Evolutionary conservation across 2,113 vertebrate genomes (phyloP).

Genomic region (Platysteira castanea): DNA sequence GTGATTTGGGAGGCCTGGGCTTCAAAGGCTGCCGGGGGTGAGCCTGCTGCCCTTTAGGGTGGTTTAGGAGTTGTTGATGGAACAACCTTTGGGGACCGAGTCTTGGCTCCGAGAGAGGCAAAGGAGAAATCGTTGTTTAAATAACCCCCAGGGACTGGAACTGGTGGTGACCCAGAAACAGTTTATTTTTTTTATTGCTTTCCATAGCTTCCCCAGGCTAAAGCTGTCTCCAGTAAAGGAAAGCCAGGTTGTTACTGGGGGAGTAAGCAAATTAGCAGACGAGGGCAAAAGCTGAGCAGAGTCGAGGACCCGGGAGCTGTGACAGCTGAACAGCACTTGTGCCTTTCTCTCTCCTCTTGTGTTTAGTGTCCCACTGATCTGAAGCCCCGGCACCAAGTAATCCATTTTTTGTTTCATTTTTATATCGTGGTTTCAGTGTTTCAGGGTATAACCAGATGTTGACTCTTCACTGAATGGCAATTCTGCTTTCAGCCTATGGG

Average conservation of each 20-base stretch:
- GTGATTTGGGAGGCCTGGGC: not conserved
- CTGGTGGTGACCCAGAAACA: conserved; percentile 72
- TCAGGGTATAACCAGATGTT: not conserved
- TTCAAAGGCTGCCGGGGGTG: not conserved
- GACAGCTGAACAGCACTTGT: not conserved
- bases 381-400: not conserved
- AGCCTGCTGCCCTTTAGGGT: conserved; percentile 7
- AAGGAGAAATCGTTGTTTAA: conserved; percentile 67
- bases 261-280: not conserved
- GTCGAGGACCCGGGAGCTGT: not conserved
- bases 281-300: not conserved
- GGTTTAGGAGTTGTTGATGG: conserved; percentile 65
- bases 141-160: conserved; percentile 37
- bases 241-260: conserved; percentile 15
- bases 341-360: not conserved
- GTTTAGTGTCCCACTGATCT: not conserved
- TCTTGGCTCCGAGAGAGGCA: conserved; percentile 28
- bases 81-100: conserved; percentile 61
- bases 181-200: conserved; percentile 68
- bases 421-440: not conserved
- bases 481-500: not conserved
- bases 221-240: conserved; percentile 8
- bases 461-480: not conserved
- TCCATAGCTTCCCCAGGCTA: conserved; percentile 53
- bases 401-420: not conserved